These are phyloP conservation scores for Pseudopleuronectes americanus DNA, from an alignment of 2,797 vertebrate species.

Conservation along the genomic window DNA sequence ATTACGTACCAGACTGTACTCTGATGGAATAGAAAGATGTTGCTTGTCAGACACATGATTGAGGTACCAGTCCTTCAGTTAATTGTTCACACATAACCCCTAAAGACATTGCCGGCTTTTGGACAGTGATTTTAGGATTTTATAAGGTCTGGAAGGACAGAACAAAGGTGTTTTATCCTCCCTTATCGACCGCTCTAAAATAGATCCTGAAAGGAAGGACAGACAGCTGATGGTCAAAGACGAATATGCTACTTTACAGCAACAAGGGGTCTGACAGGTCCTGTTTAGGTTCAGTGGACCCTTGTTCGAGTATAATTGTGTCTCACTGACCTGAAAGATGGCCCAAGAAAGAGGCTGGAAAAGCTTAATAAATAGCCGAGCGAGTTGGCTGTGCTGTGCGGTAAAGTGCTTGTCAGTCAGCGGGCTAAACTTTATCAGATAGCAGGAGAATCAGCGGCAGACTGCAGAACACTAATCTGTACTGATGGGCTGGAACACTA, in stretches of 20 bases:
- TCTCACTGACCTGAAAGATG: conserved; percentile 52
- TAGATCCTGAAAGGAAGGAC: conserved; percentile 34
- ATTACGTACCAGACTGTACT: conserved; percentile 4
- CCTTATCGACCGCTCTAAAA: conserved; percentile 15
- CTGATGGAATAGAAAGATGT: neutral
- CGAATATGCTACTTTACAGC: conserved; percentile 60
- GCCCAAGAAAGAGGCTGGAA: conserved; percentile 51
- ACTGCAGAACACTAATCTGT: conserved; percentile 73
- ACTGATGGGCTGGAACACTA: conserved; percentile 74
- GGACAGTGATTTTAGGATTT: conserved; percentile 11
- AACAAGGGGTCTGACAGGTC: conserved; percentile 55
- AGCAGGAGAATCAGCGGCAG: conserved; percentile 68
- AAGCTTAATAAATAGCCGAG: conserved; percentile 69
- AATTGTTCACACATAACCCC: conserved; percentile 18
- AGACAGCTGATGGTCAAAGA: conserved; percentile 36
- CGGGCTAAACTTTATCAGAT: conserved; percentile 73
- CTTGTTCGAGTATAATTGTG: conserved; percentile 47
- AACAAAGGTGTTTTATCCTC: too few relatives aligned
- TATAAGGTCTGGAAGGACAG: conserved; percentile 20
- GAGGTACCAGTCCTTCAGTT: conserved; percentile 9
- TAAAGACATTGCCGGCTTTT: conserved; percentile 18
- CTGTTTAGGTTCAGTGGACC: conserved; percentile 56
- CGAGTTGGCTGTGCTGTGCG: conserved; percentile 71
- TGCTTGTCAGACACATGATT: conserved; percentile 6
- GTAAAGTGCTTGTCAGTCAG: conserved; percentile 77